Percentiles rank a stretch among this genome's conserved stretches.
Evolutionary conservation across 1,140 invertebrate species (phyloP).

Genomic region (Alviniconcha marisindica): DNA sequence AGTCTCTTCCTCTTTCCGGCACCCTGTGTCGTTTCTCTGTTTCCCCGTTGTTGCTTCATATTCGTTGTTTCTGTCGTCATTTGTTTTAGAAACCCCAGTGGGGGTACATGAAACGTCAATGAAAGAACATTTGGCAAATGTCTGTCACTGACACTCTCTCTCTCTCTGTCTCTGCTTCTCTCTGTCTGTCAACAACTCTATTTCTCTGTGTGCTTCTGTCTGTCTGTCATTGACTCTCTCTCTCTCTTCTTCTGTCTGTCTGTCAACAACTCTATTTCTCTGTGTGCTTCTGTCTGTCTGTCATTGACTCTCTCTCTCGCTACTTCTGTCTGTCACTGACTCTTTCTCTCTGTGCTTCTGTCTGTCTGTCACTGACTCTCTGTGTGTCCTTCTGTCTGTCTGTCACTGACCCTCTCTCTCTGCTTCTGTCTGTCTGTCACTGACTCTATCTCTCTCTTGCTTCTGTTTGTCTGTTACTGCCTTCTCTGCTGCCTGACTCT

Average conservation of each 20-base stretch:
- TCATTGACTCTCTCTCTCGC: not conserved
- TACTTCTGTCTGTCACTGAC: not conserved
- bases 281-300: not conserved
- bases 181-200: not conserved
- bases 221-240: not conserved
- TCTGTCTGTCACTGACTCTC: not conserved
- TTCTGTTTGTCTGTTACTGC: conserved; percentile 30
- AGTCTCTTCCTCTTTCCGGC: too few species aligned
- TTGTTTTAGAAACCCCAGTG: too few species aligned
- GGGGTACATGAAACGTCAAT: too few species aligned
- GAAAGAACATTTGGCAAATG: too few species aligned
- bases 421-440: not conserved
- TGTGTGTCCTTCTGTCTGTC: conserved; percentile 7
- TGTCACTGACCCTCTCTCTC: not conserved
- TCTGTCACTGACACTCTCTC: not conserved
- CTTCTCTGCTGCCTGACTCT: not conserved
- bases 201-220: not conserved
- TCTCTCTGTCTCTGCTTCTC: not conserved
- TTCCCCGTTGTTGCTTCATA: not conserved
- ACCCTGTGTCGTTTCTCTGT: too few species aligned
- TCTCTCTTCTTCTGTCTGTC: not conserved
- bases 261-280: not conserved
- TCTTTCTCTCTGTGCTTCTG: not conserved
- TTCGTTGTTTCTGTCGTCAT: not conserved
- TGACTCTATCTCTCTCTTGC: not conserved